phyloP scores from a whole-genome alignment of 53 echinoderm and acorn worm genomes.

The Arbacia lixula region DNA sequence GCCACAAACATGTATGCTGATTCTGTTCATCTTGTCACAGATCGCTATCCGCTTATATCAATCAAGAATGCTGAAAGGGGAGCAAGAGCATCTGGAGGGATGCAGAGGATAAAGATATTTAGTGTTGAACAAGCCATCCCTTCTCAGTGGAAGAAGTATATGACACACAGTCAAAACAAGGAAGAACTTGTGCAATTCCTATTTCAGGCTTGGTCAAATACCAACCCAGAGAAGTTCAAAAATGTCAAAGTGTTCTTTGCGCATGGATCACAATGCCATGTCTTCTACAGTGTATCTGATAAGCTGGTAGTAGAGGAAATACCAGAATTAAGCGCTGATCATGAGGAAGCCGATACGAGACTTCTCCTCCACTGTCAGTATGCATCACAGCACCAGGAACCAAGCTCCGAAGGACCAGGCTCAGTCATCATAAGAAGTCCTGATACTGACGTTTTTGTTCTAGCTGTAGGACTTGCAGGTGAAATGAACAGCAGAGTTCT shows the following conservation, averaged over 20 bases:
- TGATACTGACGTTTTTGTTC: constrained; percentile 63
- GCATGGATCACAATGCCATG: constrained; percentile 62
- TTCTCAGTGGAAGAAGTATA: constrained; percentile 76
- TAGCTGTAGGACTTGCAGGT: constrained; percentile 16
- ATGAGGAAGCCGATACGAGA: constrained; percentile 82
- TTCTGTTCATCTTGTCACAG: constrained; percentile 62
- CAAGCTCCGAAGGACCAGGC: neutral
- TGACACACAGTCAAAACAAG: constrained; percentile 61
- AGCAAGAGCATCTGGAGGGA: constrained; percentile 54
- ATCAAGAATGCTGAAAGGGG: constrained; percentile 72
- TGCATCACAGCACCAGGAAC: neutral
- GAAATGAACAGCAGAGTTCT: constrained; percentile 7
- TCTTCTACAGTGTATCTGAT: constrained; percentile 2
- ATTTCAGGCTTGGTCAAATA: constrained; percentile 50
- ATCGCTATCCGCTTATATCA: constrained; percentile 53
- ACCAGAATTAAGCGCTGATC: constrained; percentile 27
- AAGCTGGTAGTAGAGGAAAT: constrained; percentile 11
- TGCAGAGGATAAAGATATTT: constrained; percentile 60
- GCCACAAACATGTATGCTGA: constrained; percentile 3
- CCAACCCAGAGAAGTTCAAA: constrained; percentile 21
- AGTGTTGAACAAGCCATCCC: constrained; percentile 54
- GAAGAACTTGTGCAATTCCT: constrained; percentile 62
- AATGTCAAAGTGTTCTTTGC: constrained; percentile 60
- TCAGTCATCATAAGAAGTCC: constrained; percentile 61
- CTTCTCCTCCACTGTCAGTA: constrained; percentile 58